These are phyloP conservation scores for Sthenelais limicola DNA, from an alignment of 2,888 invertebrate species.

Conservation along the genomic window DNA sequence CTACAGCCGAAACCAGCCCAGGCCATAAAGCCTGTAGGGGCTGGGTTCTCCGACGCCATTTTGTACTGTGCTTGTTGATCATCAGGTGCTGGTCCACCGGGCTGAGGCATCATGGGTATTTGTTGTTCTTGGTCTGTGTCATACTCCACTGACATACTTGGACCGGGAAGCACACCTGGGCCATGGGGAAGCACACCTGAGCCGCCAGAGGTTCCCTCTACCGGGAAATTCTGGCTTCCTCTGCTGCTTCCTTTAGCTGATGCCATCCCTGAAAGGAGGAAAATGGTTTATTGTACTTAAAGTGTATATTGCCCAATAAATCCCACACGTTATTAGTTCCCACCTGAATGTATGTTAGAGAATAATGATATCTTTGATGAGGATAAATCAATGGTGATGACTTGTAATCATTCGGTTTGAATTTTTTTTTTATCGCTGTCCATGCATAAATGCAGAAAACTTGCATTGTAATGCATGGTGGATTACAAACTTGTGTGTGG, in stretches of 20 bases:
- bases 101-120: slow-evolving; percentile 43
- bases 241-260: not conserved
- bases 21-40: slow-evolving; percentile 51
- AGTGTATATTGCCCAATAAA: too few species aligned
- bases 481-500: too few species aligned
- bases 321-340: too few species aligned
- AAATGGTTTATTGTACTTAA: too few species aligned
- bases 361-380: too few species aligned
- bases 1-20: slow-evolving; percentile 53
- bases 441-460: too few species aligned
- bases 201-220: not conserved
- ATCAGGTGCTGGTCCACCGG: not conserved
- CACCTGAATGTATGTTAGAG: too few species aligned
- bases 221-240: not conserved
- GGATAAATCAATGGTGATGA: too few species aligned
- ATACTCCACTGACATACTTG: slow-evolving; percentile 12
- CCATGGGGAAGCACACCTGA: too few species aligned
- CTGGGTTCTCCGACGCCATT: slow-evolving; percentile 41
- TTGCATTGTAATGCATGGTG: too few species aligned
- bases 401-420: too few species aligned
- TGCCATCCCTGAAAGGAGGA: slow-evolving; percentile 13
- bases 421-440: too few species aligned
- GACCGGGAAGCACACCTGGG: not conserved
- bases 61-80: not conserved
- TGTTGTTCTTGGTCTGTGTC: slow-evolving; percentile 38